These are phyloP conservation scores for Micrasema longulum DNA, from an alignment of 1,140 invertebrate genomes.

Conservation along the genomic window DNA sequence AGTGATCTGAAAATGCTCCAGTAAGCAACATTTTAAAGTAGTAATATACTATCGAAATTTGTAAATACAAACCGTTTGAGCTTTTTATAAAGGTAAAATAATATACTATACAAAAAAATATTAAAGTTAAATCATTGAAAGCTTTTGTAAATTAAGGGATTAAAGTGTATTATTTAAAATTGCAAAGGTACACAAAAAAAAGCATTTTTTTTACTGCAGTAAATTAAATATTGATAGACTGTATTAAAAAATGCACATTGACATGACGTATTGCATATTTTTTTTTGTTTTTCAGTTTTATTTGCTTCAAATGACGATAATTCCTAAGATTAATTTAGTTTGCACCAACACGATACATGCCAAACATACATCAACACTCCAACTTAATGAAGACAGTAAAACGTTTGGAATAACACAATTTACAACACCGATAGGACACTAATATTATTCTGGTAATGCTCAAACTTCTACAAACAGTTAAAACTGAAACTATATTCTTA, in stretches of 20 bases:
- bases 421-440: conserved; percentile 30
- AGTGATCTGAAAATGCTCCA: no score
- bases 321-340: conserved; percentile 19
- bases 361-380: conserved; percentile 15
- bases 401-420: conserved; percentile 21
- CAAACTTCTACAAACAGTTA: neutral
- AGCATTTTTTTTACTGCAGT: no score
- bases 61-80: no score
- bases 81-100: no score
- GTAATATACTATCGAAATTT: no score
- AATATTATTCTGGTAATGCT: conserved; percentile 24
- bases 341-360: conserved; percentile 9
- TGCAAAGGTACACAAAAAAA: no score
- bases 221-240: no score
- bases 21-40: no score
- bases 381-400: conserved; percentile 25
- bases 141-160: no score
- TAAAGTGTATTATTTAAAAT: no score
- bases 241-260: neutral
- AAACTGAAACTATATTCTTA: conserved; percentile 20
- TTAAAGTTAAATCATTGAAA: no score
- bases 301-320: conserved; percentile 29
- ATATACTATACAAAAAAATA: no score
- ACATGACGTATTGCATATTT: conserved; percentile 33
- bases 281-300: conserved; percentile 10